Conservation (phyloP, 2,113 vertebrate species). For the Bolborhynchus lineola region DNA sequence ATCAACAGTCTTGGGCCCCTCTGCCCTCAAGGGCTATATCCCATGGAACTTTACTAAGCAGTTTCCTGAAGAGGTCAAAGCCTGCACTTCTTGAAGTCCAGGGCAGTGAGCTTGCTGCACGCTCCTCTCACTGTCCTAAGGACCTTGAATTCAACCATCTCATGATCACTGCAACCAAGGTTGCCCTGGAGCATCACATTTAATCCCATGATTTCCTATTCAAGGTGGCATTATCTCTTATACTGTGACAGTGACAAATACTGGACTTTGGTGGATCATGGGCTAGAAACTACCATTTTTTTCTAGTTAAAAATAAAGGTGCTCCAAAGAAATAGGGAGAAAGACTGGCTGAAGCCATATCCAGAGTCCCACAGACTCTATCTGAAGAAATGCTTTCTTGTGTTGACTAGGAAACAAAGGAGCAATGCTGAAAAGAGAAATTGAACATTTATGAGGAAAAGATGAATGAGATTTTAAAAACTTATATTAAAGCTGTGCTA, state of each 20-base stretch:
- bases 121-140: too few species aligned
- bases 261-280: background rate
- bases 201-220: background rate
- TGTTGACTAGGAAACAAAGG: background rate
- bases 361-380: background rate
- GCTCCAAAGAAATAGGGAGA: background rate
- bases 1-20: too few species aligned
- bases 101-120: too few species aligned
- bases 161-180: too few species aligned
- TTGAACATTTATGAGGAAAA: background rate
- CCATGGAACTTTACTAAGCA: too few species aligned
- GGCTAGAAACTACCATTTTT: background rate
- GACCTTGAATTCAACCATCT: too few species aligned
- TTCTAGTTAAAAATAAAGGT: background rate
- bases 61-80: too few species aligned
- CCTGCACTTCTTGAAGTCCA: too few species aligned
- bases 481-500: background rate
- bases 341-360: background rate
- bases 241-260: background rate
- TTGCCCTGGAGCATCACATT: too few species aligned
- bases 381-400: background rate
- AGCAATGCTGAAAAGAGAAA: background rate
- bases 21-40: too few species aligned
- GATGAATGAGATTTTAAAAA: background rate
- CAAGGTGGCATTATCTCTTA: background rate